These are phyloP conservation scores for Uropetala carovei DNA, from an alignment of 2,888 invertebrate species.

Conservation along the genomic window DNA sequence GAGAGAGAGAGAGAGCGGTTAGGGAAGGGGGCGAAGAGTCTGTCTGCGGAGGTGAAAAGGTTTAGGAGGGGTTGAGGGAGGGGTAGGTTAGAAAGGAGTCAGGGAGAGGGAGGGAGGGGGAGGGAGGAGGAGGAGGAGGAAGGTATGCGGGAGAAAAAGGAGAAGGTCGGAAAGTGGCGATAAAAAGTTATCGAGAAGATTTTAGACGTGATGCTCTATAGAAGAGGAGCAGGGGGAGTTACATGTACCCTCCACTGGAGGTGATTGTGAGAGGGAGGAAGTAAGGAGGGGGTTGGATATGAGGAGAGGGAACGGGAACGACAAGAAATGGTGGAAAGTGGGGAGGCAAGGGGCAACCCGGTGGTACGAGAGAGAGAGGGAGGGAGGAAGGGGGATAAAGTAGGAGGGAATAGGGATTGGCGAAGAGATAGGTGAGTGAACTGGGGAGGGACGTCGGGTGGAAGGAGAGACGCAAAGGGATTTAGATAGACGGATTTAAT, in stretches of 20 bases:
- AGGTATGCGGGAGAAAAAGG: not conserved
- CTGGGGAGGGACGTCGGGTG: not conserved
- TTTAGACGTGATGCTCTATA: not conserved
- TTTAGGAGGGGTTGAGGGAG: too few species aligned
- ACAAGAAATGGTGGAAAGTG: too few species aligned
- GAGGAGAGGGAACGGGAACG: too few species aligned
- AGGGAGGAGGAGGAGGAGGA: not conserved
- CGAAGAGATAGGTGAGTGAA: not conserved
- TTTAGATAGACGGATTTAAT: constrained; percentile 59
- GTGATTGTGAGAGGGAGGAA: too few species aligned
- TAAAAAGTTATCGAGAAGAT: constrained; percentile 17
- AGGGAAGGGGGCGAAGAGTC: too few species aligned
- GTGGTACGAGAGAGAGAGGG: not conserved
- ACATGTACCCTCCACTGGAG: too few species aligned
- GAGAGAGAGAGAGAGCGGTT: too few species aligned
- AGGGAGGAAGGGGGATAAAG: not conserved
- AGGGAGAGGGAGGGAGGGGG: not conserved
- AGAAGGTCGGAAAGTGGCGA: not conserved
- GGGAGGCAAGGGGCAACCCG: too few species aligned
- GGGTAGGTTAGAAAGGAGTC: not conserved
- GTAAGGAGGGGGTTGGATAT: too few species aligned
- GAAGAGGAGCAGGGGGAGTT: too few species aligned
- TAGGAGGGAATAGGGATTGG: not conserved
- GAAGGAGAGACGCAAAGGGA: constrained; percentile 41
- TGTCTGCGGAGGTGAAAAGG: too few species aligned